Percentiles rank a stretch among this genome's conserved stretches.
Conservation (phyloP, 2,888 invertebrate genomes). For the Tenthredo notha region DNA sequence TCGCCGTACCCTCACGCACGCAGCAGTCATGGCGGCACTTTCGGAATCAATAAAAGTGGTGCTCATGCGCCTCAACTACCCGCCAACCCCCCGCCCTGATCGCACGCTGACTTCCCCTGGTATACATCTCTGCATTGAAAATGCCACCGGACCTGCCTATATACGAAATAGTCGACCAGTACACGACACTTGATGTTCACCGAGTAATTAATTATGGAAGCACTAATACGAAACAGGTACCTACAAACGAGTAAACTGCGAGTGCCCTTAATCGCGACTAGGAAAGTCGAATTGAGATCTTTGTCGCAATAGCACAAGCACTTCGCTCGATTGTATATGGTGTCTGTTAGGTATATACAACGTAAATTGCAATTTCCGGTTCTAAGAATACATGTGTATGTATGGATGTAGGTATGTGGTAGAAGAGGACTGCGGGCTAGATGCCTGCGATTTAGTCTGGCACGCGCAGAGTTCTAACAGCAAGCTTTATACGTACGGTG, state of each 20-base stretch:
- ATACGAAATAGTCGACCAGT: conserved; percentile 6
- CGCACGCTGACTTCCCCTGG: conserved; percentile 53
- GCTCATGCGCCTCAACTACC: conserved; percentile 78
- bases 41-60: conserved; percentile 79
- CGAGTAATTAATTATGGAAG: conserved; percentile 23
- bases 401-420: neutral
- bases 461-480: conserved; percentile 51
- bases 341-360: neutral
- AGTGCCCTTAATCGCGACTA: neutral
- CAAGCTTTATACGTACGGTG: conserved; percentile 46
- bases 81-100: conserved; percentile 58
- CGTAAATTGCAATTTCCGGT: conserved; percentile 14
- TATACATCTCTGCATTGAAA: conserved; percentile 40
- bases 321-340: neutral
- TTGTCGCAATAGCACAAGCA: neutral
- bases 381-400: neutral
- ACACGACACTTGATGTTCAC: conserved; percentile 15
- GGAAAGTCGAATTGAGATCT: neutral
- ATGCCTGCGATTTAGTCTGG: conserved; percentile 41
- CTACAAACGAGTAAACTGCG: neutral
- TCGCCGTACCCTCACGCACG: conserved; percentile 54
- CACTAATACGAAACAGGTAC: neutral
- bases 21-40: conserved; percentile 78
- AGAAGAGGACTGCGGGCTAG: neutral
- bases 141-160: neutral